These are phyloP conservation scores for Venustoraphidia nigricollis DNA, from an alignment of 2,888 invertebrate species.

Conservation along the genomic window DNA sequence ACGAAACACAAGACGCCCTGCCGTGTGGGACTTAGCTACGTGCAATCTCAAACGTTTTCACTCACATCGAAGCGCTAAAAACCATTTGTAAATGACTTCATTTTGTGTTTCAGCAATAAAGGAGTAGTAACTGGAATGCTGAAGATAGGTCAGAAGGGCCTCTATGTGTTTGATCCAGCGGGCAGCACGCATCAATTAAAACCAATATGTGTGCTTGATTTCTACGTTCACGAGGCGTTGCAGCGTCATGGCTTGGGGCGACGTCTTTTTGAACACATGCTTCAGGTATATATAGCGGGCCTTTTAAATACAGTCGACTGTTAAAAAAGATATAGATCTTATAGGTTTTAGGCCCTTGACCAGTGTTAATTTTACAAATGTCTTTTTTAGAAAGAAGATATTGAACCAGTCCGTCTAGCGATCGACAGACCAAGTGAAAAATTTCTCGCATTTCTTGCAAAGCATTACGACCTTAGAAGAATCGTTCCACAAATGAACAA, in stretches of 20 bases:
- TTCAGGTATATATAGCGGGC: conserved; percentile 39
- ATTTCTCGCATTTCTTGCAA: conserved; percentile 67
- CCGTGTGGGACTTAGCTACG: too few relatives aligned
- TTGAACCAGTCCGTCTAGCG: conserved; percentile 59
- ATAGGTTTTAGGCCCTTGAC: too few relatives aligned
- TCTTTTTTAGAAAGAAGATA: conserved; percentile 41
- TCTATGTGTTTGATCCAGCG: conserved; percentile 66
- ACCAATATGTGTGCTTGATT: conserved; percentile 82
- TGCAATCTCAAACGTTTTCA: too few relatives aligned
- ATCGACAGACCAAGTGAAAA: conserved; percentile 88
- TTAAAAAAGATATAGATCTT: too few relatives aligned
- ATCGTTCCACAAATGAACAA: conserved; percentile 75
- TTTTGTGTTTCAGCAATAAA: conserved; percentile 39
- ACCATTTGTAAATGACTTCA: conserved; percentile 5
- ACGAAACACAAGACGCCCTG: too few relatives aligned
- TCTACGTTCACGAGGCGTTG: conserved; percentile 71
- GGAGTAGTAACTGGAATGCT: conserved; percentile 67
- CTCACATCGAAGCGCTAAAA: too few relatives aligned
- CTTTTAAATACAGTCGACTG: neutral
- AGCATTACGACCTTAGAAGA: conserved; percentile 53
- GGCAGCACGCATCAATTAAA: conserved; percentile 61
- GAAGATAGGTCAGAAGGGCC: conserved; percentile 78
- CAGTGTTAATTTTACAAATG: too few relatives aligned
- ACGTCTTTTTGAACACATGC: conserved; percentile 73
- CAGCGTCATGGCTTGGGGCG: conserved; percentile 81